These are phyloP conservation scores for Eupithecia subumbrata DNA, from an alignment of 2,888 invertebrate genomes.

Conservation along the genomic window DNA sequence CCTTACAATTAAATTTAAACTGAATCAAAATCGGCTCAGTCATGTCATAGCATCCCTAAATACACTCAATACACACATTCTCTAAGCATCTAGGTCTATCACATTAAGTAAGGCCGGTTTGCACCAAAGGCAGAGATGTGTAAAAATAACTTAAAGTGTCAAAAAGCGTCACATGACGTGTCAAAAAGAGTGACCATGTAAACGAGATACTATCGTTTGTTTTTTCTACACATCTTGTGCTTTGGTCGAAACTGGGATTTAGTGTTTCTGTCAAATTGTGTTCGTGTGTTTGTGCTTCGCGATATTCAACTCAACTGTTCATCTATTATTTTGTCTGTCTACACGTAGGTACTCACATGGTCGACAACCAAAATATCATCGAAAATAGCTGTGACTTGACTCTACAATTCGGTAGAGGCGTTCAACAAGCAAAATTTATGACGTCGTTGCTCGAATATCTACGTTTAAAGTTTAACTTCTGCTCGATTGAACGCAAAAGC, in stretches of 20 bases:
- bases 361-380: neutral
- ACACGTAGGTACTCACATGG: neutral
- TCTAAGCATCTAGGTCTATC: conserved; percentile 58
- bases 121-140: neutral
- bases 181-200: neutral
- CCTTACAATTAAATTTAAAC: neutral
- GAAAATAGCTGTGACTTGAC: neutral
- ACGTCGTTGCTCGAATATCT: neutral
- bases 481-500: neutral
- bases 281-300: conserved; percentile 37
- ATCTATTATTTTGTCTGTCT: conserved; percentile 1
- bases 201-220: too few species aligned
- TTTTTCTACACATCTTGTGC: neutral
- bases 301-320: neutral
- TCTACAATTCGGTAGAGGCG: neutral
- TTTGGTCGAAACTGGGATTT: neutral
- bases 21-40: conserved; percentile 29
- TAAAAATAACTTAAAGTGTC: conserved; percentile 4
- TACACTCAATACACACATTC: conserved; percentile 66
- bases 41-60: conserved; percentile 37
- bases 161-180: neutral
- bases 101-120: neutral
- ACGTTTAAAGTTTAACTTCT: neutral
- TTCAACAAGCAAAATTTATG: neutral
- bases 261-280: conserved; percentile 39